Conservation (phyloP, 2,113 vertebrate species). For the Pagrus major region DNA sequence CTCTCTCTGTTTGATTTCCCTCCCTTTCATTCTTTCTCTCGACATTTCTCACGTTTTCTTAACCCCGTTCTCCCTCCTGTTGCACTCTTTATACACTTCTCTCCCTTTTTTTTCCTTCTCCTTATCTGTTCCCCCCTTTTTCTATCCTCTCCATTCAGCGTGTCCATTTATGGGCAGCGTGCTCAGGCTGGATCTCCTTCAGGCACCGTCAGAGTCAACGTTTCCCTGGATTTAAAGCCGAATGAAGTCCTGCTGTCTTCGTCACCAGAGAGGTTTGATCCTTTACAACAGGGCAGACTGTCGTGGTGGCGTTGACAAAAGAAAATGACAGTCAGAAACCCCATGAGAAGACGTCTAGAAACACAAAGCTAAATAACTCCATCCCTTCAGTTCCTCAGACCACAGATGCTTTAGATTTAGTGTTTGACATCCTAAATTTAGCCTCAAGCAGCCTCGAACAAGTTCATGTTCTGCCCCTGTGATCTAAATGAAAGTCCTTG, state of each 20-base stretch:
- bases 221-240: slow-evolving; percentile 50
- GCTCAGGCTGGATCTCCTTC: slow-evolving; percentile 40
- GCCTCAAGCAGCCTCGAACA: not conserved
- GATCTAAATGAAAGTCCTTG: not conserved
- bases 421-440: slow-evolving; percentile 13
- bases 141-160: not conserved
- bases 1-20: slow-evolving; percentile 5
- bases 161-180: slow-evolving; percentile 69
- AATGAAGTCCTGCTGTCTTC: not conserved
- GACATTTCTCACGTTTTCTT: not conserved
- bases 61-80: not conserved
- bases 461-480: not conserved
- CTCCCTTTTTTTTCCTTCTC: not conserved
- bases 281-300: not conserved
- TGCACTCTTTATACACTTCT: slow-evolving; percentile 2
- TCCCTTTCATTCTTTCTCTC: slow-evolving; percentile 8
- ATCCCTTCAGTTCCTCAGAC: not conserved
- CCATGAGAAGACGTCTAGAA: not conserved
- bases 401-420: not conserved
- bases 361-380: not conserved
- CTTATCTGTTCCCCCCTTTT: not conserved
- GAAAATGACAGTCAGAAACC: not conserved
- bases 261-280: not conserved
- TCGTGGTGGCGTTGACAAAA: not conserved
- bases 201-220: slow-evolving; percentile 3